Evolutionary conservation across 2,113 vertebrate genomes (phyloP).

Genomic region (Nannospalax galili): DNA sequence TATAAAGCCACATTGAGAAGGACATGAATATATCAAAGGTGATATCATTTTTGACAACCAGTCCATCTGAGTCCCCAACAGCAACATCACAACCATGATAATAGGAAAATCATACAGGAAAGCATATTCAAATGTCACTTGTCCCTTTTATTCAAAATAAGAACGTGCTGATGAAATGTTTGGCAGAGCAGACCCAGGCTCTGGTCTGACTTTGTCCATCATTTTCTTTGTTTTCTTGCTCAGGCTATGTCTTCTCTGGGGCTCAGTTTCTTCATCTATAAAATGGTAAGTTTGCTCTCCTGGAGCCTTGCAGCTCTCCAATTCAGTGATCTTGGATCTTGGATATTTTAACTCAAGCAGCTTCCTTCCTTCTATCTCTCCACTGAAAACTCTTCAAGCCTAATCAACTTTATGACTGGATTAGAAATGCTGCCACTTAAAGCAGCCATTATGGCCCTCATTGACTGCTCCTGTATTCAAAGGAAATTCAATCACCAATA

Average conservation of each 20-base stretch:
- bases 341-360: conserved; percentile 58
- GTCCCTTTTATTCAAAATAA: not conserved
- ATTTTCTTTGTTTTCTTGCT: conserved; percentile 24
- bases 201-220: not conserved
- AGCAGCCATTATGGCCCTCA: conserved; percentile 77
- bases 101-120: not conserved
- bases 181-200: not conserved
- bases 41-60: not conserved
- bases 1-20: not conserved
- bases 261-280: conserved; percentile 61
- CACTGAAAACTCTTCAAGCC: conserved; percentile 71
- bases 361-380: conserved; percentile 75
- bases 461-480: conserved; percentile 81
- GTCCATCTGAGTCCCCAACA: not conserved
- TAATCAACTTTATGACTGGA: conserved; percentile 74
- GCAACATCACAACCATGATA: not conserved
- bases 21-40: not conserved
- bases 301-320: not conserved
- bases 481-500: conserved; percentile 83
- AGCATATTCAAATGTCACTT: not conserved
- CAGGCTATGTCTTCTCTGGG: not conserved
- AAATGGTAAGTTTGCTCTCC: conserved; percentile 23
- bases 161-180: not conserved
- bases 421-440: conserved; percentile 77
- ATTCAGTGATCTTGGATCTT: conserved; percentile 37